These are phyloP conservation scores for Platichthys flesus DNA, from an alignment of 2,113 vertebrate genomes.

Conservation along the genomic window DNA sequence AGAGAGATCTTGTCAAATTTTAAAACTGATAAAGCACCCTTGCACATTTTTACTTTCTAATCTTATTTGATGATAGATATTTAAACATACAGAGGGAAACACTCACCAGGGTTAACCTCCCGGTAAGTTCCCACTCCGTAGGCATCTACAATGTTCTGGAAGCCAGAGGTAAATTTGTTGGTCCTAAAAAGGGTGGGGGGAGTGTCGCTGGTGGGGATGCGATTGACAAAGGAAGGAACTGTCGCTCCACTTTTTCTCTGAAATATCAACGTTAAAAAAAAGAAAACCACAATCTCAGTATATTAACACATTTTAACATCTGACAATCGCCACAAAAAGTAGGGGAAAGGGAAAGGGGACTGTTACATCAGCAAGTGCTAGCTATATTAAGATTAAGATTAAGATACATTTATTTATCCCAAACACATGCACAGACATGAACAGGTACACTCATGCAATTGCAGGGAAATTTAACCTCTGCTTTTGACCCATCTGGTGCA, in stretches of 20 bases:
- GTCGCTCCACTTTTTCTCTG: constrained; percentile 92
- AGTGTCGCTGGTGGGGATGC: constrained; percentile 91
- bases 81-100: not conserved
- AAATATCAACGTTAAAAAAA: constrained; percentile 11
- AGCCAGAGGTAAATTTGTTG: constrained; percentile 97
- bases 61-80: not conserved
- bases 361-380: not conserved
- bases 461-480: too few relatives aligned
- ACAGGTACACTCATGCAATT: too few relatives aligned
- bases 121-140: constrained; percentile 94
- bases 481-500: too few relatives aligned
- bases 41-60: not conserved
- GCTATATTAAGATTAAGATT: too few relatives aligned
- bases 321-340: not conserved
- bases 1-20: too few relatives aligned
- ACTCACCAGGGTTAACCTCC: constrained; percentile 95
- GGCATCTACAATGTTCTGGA: constrained; percentile 98
- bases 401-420: too few relatives aligned
- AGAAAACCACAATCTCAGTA: constrained; percentile 9
- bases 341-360: not conserved
- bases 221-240: constrained; percentile 94
- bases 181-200: constrained; percentile 94
- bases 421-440: too few relatives aligned
- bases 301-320: not conserved
- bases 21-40: too few relatives aligned